Evolutionary conservation across 2,797 vertebrate species (phyloP).

Genomic region (Danio tinwini): DNA sequence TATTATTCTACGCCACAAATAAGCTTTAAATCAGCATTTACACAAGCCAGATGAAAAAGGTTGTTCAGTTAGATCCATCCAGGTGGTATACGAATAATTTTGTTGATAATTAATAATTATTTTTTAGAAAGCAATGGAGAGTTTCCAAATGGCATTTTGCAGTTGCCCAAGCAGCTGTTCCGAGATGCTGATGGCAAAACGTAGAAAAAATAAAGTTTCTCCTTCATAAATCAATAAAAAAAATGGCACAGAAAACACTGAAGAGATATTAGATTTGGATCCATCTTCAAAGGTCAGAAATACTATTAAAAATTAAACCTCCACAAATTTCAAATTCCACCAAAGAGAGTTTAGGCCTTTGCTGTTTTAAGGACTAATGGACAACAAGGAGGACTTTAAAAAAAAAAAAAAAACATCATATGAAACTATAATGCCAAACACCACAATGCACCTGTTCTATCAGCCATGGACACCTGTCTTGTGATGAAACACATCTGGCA

Average conservation of each 20-base stretch:
- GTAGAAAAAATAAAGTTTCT: neutral
- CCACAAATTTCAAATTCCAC: conserved; percentile 11
- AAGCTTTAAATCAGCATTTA: conserved; percentile 2
- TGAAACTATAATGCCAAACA: conserved; percentile 19
- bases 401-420: conserved; percentile 29
- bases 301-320: conserved; percentile 15
- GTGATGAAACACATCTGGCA: conserved; percentile 49
- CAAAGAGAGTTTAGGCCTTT: conserved; percentile 11
- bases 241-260: neutral
- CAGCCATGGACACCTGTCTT: conserved; percentile 44
- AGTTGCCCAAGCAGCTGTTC: conserved; percentile 20
- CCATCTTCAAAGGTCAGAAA: conserved; percentile 23
- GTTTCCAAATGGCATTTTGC: conserved; percentile 27
- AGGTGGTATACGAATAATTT: conserved; percentile 17
- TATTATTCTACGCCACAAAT: neutral
- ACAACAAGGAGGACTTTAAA: conserved; percentile 8
- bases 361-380: conserved; percentile 4
- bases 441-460: conserved; percentile 42
- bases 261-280: neutral
- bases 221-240: conserved; percentile 11
- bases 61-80: conserved; percentile 11
- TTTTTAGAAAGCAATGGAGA: conserved; percentile 23
- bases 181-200: neutral
- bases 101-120: conserved; percentile 5
- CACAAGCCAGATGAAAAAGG: neutral